Conservation (phyloP, 2,113 vertebrate genomes). For the Gadus macrocephalus region DNA sequence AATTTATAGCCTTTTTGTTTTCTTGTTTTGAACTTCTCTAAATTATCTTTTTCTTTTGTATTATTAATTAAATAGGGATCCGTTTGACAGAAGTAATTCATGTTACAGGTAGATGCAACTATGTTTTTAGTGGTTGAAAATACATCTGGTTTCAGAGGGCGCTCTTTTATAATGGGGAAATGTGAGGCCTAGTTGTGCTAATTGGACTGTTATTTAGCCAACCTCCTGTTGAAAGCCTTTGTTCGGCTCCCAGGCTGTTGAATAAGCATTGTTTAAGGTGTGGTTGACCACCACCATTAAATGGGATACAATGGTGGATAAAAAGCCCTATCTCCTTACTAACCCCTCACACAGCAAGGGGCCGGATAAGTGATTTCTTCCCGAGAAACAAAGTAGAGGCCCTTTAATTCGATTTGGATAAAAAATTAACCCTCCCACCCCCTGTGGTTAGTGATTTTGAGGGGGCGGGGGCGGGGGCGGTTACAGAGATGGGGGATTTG, state of each 20-base stretch:
- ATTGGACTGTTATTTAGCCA: too few species aligned
- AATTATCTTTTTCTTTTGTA: not conserved
- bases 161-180: too few species aligned
- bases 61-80: not conserved
- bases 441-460: slow-evolving; percentile 14
- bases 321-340: slow-evolving; percentile 21
- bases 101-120: not conserved
- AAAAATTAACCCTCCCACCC: slow-evolving; percentile 30
- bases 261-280: slow-evolving; percentile 44
- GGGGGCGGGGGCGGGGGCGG: too few species aligned
- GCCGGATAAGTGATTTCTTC: slow-evolving; percentile 49
- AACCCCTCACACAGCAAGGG: slow-evolving; percentile 40
- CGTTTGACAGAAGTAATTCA: not conserved
- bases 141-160: too few species aligned
- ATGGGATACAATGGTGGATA: slow-evolving; percentile 13
- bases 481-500: not conserved
- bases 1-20: too few species aligned
- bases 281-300: slow-evolving; percentile 32
- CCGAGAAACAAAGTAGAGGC: slow-evolving; percentile 31
- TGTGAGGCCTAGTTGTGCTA: too few species aligned
- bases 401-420: slow-evolving; percentile 58
- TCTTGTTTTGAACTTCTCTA: not conserved
- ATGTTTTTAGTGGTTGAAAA: too few species aligned
- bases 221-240: slow-evolving; percentile 1
- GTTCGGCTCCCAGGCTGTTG: slow-evolving; percentile 1